phyloP scores from a whole-genome alignment of 2,888 invertebrate genomes.

The Pediacus dermestoides region DNA sequence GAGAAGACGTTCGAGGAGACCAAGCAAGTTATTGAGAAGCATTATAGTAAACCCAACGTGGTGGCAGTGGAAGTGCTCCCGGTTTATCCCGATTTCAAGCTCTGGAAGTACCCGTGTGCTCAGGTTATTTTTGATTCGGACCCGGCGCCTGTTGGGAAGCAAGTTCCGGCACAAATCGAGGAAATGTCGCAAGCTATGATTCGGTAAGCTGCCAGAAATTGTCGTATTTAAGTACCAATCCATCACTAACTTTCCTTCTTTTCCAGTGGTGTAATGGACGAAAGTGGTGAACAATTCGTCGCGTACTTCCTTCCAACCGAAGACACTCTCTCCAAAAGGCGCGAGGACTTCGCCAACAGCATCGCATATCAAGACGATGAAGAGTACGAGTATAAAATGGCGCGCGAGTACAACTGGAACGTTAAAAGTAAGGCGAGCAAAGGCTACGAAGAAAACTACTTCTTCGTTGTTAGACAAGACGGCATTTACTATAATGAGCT shows the following conservation, averaged over 20 bases:
- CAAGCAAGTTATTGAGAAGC: conserved; percentile 78
- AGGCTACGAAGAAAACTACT: conserved; percentile 95
- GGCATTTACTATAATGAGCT: conserved; percentile 93
- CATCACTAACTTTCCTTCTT: conserved; percentile 21
- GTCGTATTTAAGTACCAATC: too few species aligned
- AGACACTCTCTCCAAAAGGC: conserved; percentile 84
- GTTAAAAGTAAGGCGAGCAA: conserved; percentile 82
- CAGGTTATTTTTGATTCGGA: conserved; percentile 98
- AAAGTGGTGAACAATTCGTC: conserved; percentile 97
- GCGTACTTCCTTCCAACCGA: conserved; percentile 97
- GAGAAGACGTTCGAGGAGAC: conserved; percentile 95
- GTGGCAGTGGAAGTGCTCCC: conserved; percentile 83
- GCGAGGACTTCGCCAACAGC: conserved; percentile 71
- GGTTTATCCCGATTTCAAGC: conserved; percentile 91
- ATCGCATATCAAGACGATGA: conserved; percentile 84
- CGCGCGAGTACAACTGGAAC: conserved; percentile 98
- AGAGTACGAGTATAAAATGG: conserved; percentile 95
- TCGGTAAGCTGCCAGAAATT: conserved; percentile 66
- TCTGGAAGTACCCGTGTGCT: conserved; percentile 98
- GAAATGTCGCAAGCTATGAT: conserved; percentile 99
- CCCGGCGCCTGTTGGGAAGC: conserved; percentile 87
- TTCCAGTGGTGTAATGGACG: conserved; percentile 95
- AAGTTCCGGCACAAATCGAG: conserved; percentile 84
- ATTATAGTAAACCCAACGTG: conserved; percentile 96
- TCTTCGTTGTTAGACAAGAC: conserved; percentile 86